Conservation (phyloP, 2,888 invertebrate genomes). For the Meliscaeva auricollis region DNA sequence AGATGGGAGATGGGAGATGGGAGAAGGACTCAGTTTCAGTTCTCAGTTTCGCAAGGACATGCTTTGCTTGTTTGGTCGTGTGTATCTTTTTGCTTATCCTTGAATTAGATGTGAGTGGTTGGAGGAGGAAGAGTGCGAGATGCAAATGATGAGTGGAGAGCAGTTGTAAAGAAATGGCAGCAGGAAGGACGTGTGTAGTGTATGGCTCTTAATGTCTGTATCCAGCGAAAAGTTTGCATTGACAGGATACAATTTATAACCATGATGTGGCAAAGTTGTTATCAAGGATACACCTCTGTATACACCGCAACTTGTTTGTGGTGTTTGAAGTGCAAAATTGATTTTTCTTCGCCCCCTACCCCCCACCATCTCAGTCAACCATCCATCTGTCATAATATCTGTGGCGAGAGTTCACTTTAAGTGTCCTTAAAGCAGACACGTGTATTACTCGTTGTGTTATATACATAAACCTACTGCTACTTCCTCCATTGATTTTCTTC, state of each 20-base stretch:
- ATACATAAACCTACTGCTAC: constrained; percentile 1
- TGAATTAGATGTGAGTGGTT: constrained; percentile 63
- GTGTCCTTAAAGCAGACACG: constrained; percentile 65
- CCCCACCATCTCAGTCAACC: neutral
- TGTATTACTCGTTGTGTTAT: constrained; percentile 23
- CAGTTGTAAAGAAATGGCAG: constrained; percentile 58
- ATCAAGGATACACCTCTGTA: constrained; percentile 55
- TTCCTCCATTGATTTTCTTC: constrained; percentile 62
- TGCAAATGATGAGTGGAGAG: constrained; percentile 28
- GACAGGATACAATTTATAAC: constrained; percentile 65
- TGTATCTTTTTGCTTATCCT: constrained; percentile 70
- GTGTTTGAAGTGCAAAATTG: constrained; percentile 61
- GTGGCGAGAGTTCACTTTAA: constrained; percentile 59
- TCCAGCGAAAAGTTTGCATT: constrained; percentile 34
- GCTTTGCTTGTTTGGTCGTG: constrained; percentile 42
- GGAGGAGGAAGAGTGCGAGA: neutral
- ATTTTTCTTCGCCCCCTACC: constrained; percentile 38
- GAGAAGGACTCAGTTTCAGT: constrained; percentile 35
- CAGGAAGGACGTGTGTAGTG: constrained; percentile 50
- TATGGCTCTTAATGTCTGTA: constrained; percentile 54
- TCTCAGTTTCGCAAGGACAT: constrained; percentile 57
- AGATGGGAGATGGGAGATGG: neutral
- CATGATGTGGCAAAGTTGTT: constrained; percentile 56
- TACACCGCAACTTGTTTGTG: constrained; percentile 44
- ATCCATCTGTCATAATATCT: neutral